These are phyloP conservation scores for Archaeoteleia sp. DNA, from an alignment of 2,888 invertebrate species.

Conservation along the genomic window DNA sequence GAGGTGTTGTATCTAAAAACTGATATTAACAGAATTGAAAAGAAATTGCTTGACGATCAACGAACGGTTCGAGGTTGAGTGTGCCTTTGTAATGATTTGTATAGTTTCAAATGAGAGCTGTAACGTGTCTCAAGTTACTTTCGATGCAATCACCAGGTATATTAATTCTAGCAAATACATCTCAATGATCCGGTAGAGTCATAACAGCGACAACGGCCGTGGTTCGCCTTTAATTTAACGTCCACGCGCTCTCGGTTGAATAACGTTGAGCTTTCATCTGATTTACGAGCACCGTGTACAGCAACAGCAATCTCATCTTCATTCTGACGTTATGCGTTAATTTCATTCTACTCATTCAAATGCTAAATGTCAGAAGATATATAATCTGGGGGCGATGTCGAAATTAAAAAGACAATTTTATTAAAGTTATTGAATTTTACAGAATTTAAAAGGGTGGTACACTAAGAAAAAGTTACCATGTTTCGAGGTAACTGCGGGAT, in stretches of 20 bases:
- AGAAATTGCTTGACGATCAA: too few species aligned
- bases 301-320: slow-evolving; percentile 39
- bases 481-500: too few species aligned
- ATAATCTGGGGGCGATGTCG: too few species aligned
- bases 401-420: too few species aligned
- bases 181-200: slow-evolving; percentile 15
- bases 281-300: slow-evolving; percentile 39
- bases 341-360: slow-evolving; percentile 45
- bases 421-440: too few species aligned
- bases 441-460: too few species aligned
- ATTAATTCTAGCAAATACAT: not conserved
- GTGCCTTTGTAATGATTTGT: too few species aligned
- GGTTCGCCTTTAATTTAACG: slow-evolving; percentile 28
- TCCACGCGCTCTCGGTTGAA: slow-evolving; percentile 29
- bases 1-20: too few species aligned
- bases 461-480: too few species aligned
- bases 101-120: too few species aligned
- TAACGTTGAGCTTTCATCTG: slow-evolving; percentile 32
- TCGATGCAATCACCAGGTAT: not conserved
- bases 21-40: too few species aligned
- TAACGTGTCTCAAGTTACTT: slow-evolving; percentile 21
- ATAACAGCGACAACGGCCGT: slow-evolving; percentile 18
- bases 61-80: too few species aligned
- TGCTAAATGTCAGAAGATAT: slow-evolving; percentile 41
- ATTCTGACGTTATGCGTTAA: slow-evolving; percentile 32